These are phyloP conservation scores for Sialia sialis DNA, from an alignment of 2,113 vertebrate species.

Conservation along the genomic window DNA sequence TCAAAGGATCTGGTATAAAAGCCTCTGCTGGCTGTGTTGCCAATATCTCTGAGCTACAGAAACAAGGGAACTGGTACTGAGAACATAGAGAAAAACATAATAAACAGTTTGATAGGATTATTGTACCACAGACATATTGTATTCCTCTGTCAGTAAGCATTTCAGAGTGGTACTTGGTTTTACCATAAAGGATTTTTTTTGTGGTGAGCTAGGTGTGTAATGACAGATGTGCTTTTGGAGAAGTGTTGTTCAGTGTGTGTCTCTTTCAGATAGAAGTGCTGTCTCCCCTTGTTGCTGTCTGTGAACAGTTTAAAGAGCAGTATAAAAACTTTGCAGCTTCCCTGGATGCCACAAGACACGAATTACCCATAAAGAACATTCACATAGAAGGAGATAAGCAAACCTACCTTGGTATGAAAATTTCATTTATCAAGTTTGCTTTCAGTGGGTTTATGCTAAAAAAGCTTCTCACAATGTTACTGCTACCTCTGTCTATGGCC, in stretches of 20 bases:
- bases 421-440: neutral
- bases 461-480: neutral
- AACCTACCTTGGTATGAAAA: constrained; percentile 79
- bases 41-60: neutral
- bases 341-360: constrained; percentile 80
- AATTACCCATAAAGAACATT: constrained; percentile 80
- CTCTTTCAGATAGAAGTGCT: constrained; percentile 75
- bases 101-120: neutral
- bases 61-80: neutral
- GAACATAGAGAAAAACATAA: neutral
- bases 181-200: neutral
- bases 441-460: neutral
- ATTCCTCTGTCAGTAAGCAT: neutral
- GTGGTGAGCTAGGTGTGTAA: neutral
- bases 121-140: neutral
- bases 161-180: neutral
- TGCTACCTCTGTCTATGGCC: neutral
- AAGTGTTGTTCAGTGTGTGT: neutral
- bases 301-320: constrained; percentile 70
- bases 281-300: constrained; percentile 63
- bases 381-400: constrained; percentile 71
- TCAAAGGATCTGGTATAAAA: neutral
- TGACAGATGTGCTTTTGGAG: neutral
- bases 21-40: neutral
- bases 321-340: constrained; percentile 81